Conservation (phyloP, 2,888 invertebrate species). For the Bembecia ichneumoniformis region DNA sequence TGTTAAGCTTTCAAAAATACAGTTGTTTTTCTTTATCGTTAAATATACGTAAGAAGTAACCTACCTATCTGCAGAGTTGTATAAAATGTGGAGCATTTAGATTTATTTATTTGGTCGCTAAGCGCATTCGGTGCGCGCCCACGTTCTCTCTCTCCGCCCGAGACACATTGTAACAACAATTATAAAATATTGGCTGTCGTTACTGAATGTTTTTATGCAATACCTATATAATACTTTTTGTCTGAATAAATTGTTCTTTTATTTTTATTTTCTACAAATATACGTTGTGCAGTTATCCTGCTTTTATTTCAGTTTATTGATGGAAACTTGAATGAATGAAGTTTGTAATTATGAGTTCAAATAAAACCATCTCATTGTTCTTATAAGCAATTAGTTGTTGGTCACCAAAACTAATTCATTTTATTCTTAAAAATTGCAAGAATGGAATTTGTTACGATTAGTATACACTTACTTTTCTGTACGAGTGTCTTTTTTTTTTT, state of each 20-base stretch:
- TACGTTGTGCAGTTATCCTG: too few species aligned
- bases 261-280: too few species aligned
- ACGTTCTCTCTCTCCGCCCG: slow-evolving; percentile 30
- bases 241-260: too few species aligned
- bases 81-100: slow-evolving; percentile 34
- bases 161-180: not conserved
- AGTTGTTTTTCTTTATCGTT: slow-evolving; percentile 17
- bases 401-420: too few species aligned
- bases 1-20: slow-evolving; percentile 7
- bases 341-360: too few species aligned
- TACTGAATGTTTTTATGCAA: slow-evolving; percentile 4
- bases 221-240: not conserved
- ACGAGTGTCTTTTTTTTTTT: not conserved
- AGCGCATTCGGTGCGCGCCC: slow-evolving; percentile 36
- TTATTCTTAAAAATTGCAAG: too few species aligned
- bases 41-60: not conserved
- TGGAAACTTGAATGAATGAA: too few species aligned
- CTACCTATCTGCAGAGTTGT: slow-evolving; percentile 19
- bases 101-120: slow-evolving; percentile 49
- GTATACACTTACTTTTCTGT: not conserved
- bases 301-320: too few species aligned
- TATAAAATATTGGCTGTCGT: slow-evolving; percentile 5
- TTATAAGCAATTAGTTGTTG: too few species aligned
- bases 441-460: too few species aligned
- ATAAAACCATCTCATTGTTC: too few species aligned